Evolutionary conservation across 2,113 vertebrate species (phyloP).

Genomic region (Centropristis striata): DNA sequence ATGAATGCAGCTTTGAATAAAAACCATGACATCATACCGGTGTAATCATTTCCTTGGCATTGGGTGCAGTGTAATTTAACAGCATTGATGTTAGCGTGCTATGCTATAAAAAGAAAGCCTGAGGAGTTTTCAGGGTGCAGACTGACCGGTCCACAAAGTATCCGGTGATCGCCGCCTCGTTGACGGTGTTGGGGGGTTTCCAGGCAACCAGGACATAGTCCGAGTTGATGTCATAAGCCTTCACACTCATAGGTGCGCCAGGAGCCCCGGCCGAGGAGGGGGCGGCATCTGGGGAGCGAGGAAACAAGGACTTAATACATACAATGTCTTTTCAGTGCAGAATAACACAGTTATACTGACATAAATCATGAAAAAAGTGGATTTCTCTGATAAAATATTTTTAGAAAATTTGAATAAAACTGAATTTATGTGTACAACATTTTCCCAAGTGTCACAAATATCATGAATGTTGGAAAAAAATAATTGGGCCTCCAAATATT

Average conservation of each 20-base stretch:
- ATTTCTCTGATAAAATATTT: too few relatives aligned
- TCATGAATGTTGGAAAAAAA: too few relatives aligned
- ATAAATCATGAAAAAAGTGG: too few relatives aligned
- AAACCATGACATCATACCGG: background rate
- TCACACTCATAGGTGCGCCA: conserved; percentile 94
- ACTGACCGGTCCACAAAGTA: conserved; percentile 96
- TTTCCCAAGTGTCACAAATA: too few relatives aligned
- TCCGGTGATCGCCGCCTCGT: conserved; percentile 89
- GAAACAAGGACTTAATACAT: background rate
- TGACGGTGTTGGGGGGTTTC: conserved; percentile 96
- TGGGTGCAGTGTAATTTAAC: background rate
- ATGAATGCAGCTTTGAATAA: conserved; percentile 2
- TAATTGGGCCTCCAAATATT: too few relatives aligned
- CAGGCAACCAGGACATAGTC: conserved; percentile 96
- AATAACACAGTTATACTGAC: too few relatives aligned
- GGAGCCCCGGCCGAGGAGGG: conserved; percentile 89
- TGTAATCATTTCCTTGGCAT: background rate
- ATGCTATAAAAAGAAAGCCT: conserved; percentile 39
- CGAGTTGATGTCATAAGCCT: conserved; percentile 91
- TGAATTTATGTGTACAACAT: too few relatives aligned
- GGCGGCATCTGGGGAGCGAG: conserved; percentile 86
- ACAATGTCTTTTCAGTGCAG: too few relatives aligned
- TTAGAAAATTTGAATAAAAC: too few relatives aligned
- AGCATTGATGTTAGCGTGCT: conserved; percentile 1
- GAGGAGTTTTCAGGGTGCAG: background rate